phyloP scores from a whole-genome alignment of 2,797 vertebrate genomes.

The Heliangelus exortis region DNA sequence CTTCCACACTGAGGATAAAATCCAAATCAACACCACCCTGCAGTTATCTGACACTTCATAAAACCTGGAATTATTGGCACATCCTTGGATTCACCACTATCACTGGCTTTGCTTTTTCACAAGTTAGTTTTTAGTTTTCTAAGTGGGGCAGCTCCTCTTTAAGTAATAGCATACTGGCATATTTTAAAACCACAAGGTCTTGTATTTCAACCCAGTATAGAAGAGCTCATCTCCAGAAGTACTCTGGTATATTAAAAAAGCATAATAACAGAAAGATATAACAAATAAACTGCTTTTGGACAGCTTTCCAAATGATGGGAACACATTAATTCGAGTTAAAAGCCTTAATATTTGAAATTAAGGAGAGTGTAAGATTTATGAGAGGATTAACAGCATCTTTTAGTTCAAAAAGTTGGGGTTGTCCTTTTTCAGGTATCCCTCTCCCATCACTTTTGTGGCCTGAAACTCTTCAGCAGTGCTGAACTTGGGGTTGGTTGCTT shows the following conservation, averaged over 20 bases:
- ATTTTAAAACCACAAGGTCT: not conserved
- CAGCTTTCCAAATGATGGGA: not conserved
- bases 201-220: not conserved
- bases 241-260: not conserved
- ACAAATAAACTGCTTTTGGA: not conserved
- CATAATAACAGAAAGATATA: not conserved
- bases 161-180: not conserved
- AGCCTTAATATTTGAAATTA: not conserved
- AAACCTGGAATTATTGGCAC: not conserved
- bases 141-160: rapidly evolving
- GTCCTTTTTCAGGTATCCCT: rapidly evolving
- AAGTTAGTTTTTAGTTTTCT: not conserved
- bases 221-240: not conserved
- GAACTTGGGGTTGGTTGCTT: not conserved
- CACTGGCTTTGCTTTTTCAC: not conserved
- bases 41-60: not conserved
- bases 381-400: not conserved
- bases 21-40: not conserved
- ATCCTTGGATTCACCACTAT: rapidly evolving
- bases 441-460: not conserved
- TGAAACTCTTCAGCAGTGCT: not conserved
- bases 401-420: not conserved
- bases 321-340: not conserved
- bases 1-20: not conserved
- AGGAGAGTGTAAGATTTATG: not conserved